Evolutionary conservation across 2,888 invertebrate genomes (phyloP), one percentile per base, ranked within the genome.

Genomic region (Abscondita cerata): DNA sequence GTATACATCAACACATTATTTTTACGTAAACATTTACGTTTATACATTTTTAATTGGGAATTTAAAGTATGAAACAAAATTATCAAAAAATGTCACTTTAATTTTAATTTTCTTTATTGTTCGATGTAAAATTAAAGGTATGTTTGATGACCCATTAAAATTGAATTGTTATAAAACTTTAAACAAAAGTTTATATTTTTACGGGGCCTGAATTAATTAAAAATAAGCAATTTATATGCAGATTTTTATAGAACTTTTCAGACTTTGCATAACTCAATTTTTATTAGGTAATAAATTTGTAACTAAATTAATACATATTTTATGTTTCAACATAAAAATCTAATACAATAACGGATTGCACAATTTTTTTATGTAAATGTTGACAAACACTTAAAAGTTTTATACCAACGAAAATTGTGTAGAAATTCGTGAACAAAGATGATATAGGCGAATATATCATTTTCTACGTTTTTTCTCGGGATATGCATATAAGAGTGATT

Each of bases 401-500:
- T 44, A 48, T 54, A 48, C 31, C 48, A 36, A 19, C 40, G 54
- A 41, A 50, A 54, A 59, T 50, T 59, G 59, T 50, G 36, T 41
- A 48, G 46, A 59, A 38, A 41, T 41, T 41, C 36, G 44, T 40
- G 50, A 50, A 48, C 59, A 59, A 54, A 54, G 48, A 54, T 33
- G 59, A 36, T 38, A 59, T 54, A 59, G 54, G 38, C 48, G 59
- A 53, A 59, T 59, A 38, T 59, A 50, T 59, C 59, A 54, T 50
- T 50, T 59, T 50, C 54, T 50, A 19, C 54, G 31, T 40, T 59
- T 59, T 31, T 50, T 16, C 54, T 54, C 20, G 34, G 53, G 48
- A 50, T 61, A 61, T 61, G 52, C 54, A 61, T 59, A 54, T 56
- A 61, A 61, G 61, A 61, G 55, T 56, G 61, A 61, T 61, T 61